These are phyloP conservation scores for Microctonus brassicae DNA, from an alignment of 2,888 invertebrate genomes.

Conservation along the genomic window DNA sequence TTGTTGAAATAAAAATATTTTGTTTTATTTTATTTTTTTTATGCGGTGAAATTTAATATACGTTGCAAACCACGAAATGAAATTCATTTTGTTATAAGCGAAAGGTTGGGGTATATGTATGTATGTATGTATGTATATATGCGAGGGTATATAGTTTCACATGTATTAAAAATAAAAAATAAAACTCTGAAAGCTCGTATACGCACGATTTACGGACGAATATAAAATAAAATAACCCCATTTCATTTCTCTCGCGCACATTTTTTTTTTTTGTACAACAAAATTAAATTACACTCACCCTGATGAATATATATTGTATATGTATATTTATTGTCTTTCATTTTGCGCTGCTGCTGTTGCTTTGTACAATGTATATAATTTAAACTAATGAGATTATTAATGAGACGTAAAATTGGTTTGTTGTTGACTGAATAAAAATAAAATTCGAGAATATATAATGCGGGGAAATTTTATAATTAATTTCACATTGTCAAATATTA, in stretches of 20 bases:
- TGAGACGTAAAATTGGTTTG: constrained; percentile 17
- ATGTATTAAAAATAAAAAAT: no score
- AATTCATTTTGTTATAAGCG: neutral
- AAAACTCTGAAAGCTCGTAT: constrained; percentile 6
- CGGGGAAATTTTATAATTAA: neutral
- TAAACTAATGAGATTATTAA: constrained; percentile 23
- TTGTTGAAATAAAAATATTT: neutral
- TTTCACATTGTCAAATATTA: neutral
- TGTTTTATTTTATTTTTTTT: constrained; percentile 10
- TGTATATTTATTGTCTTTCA: neutral
- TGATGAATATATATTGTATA: constrained; percentile 20
- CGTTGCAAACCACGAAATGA: constrained; percentile 20
- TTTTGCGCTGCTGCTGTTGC: neutral
- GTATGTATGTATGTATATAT: constrained; percentile 8
- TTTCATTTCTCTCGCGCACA: neutral
- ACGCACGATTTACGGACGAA: constrained; percentile 37
- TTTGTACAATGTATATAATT: neutral
- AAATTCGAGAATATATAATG: neutral
- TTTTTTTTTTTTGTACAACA: constrained; percentile 4
- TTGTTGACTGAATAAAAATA: constrained; percentile 25
- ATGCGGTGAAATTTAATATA: constrained; percentile 25
- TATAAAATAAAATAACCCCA: neutral
- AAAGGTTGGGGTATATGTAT: no score
- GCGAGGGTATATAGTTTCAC: no score
- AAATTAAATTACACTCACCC: constrained; percentile 36